Evolutionary conservation across 2,113 vertebrate species (phyloP).

Genomic region (Microtus montanus): DNA sequence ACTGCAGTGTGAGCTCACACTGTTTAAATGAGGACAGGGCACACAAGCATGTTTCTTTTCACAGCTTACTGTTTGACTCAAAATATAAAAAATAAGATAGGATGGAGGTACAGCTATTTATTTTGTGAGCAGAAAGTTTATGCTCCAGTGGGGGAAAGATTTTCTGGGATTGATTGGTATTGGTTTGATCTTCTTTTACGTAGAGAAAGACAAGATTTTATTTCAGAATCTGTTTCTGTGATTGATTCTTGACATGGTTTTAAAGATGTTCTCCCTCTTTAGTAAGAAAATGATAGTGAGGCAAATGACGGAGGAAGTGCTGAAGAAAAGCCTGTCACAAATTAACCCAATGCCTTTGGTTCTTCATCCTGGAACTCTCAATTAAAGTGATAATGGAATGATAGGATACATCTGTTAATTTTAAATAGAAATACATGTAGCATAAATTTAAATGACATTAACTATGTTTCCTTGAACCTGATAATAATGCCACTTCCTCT

Average conservation of each 20-base stretch:
- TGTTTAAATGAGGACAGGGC: conserved; percentile 35
- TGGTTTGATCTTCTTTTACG: conserved; percentile 30
- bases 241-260: conserved; percentile 11
- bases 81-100: conserved; percentile 67
- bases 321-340: conserved; percentile 17
- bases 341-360: conserved; percentile 19
- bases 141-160: not conserved
- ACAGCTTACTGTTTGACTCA: conserved; percentile 63
- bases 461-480: not conserved
- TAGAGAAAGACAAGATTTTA: conserved; percentile 24
- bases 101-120: conserved; percentile 44
- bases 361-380: conserved; percentile 17
- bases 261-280: conserved; percentile 15
- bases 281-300: conserved; percentile 14
- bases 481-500: not conserved
- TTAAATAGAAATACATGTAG: conserved; percentile 8
- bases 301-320: not conserved
- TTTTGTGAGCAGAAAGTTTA: conserved; percentile 60
- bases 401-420: conserved; percentile 15
- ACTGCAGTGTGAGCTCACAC: not conserved
- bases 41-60: conserved; percentile 61
- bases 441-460: not conserved
- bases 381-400: conserved; percentile 2
- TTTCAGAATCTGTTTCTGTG: conserved; percentile 32
- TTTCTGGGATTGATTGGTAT: conserved; percentile 25